phyloP scores from a whole-genome alignment of 2,113 vertebrate genomes.

The Peromyscus maniculatus region DNA sequence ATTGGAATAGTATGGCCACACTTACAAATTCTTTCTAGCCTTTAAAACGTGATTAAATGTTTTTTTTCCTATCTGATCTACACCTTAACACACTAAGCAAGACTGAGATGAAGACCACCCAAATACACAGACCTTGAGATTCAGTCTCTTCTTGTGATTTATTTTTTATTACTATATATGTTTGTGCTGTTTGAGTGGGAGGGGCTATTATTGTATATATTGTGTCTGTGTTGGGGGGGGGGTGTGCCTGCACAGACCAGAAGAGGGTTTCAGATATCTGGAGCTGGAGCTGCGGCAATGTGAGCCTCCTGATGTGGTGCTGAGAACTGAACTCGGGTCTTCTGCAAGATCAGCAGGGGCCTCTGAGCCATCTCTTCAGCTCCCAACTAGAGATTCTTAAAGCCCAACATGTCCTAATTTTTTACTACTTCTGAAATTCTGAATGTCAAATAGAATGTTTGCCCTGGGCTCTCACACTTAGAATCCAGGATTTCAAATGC shows the following conservation, averaged over 20 bases:
- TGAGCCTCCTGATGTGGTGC: not conserved
- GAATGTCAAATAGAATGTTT: not conserved
- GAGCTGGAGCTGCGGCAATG: not conserved
- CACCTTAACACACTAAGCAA: not conserved
- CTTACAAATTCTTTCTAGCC: not conserved
- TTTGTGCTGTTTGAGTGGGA: not conserved
- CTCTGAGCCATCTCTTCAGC: not conserved
- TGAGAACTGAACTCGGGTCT: not conserved
- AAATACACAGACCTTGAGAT: not conserved
- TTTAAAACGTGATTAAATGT: not conserved
- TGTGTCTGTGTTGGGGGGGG: not conserved
- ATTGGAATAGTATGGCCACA: not conserved
- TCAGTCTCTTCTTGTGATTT: not conserved
- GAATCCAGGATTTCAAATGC: not conserved
- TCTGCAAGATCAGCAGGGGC: not conserved
- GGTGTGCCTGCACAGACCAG: not conserved
- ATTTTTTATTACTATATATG: not conserved
- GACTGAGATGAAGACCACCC: not conserved
- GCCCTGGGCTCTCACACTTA: not conserved
- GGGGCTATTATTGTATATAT: not conserved
- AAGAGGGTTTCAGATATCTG: no score
- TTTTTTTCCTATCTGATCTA: not conserved
- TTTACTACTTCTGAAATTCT: conserved; percentile 40
- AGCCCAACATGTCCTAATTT: not conserved
- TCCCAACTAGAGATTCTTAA: not conserved